Base-by-base conservation (phyloP, 2,113 vertebrate species). In the Bombycilla garrulus region DNA sequence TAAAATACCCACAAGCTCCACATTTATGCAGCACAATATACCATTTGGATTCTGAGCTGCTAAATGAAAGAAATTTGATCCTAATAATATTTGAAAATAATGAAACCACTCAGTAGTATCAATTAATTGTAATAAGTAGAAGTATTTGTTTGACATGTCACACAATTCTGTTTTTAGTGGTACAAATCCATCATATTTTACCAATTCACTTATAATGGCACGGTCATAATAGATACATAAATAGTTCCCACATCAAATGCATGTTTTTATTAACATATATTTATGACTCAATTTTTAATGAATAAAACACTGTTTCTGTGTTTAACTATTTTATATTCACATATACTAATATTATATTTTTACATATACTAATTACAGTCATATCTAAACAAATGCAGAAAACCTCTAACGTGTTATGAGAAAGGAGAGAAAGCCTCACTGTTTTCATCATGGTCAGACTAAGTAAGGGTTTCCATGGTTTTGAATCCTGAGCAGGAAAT, bases 211-310 rank as follows among this genome's bases (percentile, higher is more conserved):
- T 82, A 5, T 36, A 67, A 76, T 38, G 1, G 1, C 16, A 61
- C 9, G 19, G 25, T 48, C 20, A 33, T 67, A 84, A 47, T 33
- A 74, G n/a, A n/a, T 5, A 20, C 10, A 57, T 3, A 51, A 61
- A 38, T 54, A 42, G 3, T 60, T 76, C 10, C 15, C 4, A 38
- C 22, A 66, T 24, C 1, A 79, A 66, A 90, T 23, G 23, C 0
- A 26, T 38, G 29, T 45, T 79, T 91, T 73, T 17, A n/a, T 45
- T 66, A 22, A 35, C 31, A 26, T 57, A 61, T 48, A 61, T 61
- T 15, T 40, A 31, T n/a, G 0, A 0, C 12, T 45, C 1, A 8
- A n/a, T 44, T 62, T 88, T 25, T 33, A 73, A 21, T 7, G 7
- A 71, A 62, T 54, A 45, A 8, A 73, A 73, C 10, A 45, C 26